Conservation (phyloP, 2,888 invertebrate genomes). For the Drosophila buzzatii region DNA sequence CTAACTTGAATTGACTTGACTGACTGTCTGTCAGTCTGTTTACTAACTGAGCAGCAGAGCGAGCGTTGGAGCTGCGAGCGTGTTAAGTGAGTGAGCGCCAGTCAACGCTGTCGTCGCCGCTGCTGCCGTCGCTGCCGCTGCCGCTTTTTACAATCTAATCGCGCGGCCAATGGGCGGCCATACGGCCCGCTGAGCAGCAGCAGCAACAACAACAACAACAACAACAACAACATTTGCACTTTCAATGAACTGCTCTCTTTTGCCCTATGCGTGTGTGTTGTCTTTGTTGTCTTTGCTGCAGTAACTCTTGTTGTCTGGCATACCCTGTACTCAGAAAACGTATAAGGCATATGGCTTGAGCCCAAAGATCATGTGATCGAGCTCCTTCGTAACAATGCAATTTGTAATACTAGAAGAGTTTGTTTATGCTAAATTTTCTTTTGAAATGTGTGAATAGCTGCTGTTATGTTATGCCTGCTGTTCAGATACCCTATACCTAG, state of each 20-base stretch:
- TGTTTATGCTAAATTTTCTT: not conserved
- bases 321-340: not conserved
- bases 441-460: not conserved
- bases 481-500: too few species aligned
- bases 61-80: constrained; percentile 29
- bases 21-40: constrained; percentile 47
- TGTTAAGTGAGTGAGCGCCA: constrained; percentile 36
- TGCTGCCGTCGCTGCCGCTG: not conserved
- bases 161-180: constrained; percentile 62
- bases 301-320: constrained; percentile 1
- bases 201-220: constrained; percentile 17
- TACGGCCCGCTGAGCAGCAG: constrained; percentile 49
- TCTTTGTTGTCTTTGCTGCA: constrained; percentile 47
- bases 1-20: constrained; percentile 56
- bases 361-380: not conserved
- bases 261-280: constrained; percentile 15
- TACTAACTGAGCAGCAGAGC: constrained; percentile 43
- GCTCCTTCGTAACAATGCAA: not conserved
- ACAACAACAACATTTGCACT: constrained; percentile 55
- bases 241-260: constrained; percentile 44
- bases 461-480: too few species aligned
- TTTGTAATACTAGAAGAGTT: not conserved
- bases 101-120: not conserved
- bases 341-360: not conserved
- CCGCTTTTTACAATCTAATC: constrained; percentile 67